Base-by-base conservation (phyloP, 2,888 invertebrate genomes). In the Adineta ricciae region DNA sequence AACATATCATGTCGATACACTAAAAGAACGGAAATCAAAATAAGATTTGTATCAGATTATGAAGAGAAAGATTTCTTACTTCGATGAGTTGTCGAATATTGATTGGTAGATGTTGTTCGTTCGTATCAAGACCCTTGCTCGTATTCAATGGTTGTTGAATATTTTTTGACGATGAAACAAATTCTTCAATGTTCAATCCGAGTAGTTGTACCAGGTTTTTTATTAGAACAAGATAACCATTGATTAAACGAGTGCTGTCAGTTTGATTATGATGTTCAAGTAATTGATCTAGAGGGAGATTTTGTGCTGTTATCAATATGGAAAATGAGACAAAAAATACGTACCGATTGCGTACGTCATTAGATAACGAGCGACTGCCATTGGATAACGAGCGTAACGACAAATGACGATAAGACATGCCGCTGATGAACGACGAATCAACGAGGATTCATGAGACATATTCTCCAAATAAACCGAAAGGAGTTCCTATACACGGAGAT, bases 381-480 rank as follows among this genome's bases (percentile, higher is more conserved):
- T 41, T 19, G 78, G 78, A 41, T 78, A 19, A 24, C 78, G 78
- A 78, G 24, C 38, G 41, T 78, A 24, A 78, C 41, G 78, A 78
- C 78, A 41, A 21, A 78, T 41, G 24, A 78, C 41, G 41, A 41
- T 41, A n/a, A 78, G 41, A 41, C 78, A 78, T 8, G 78, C 24
- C 9, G 78, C 78, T n/a, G 78, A 78, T 78, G 78, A 78, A 41
- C 78, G 78, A 41, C 78, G 78, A 41, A 78, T 41, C 21, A 78
- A 24, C n/a, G 78, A 11, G 4, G 78, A 78, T 78, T 78, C 78
- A 41, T 78, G 38, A 41, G 78, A 78, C 41, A 78, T 41, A 78
- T 78, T 78, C n/a, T 21, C 41, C 78, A 78, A 41, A 78, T 78
- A 78, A 9, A 41, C 78, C 24, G 3, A n/a, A 3, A 78, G n/a